Evolutionary conservation across 37 sponge, comb jelly and placozoan genomes (phyloP), one percentile per base, ranked within the genome.

Genomic region (Petrosia ficiformis): DNA sequence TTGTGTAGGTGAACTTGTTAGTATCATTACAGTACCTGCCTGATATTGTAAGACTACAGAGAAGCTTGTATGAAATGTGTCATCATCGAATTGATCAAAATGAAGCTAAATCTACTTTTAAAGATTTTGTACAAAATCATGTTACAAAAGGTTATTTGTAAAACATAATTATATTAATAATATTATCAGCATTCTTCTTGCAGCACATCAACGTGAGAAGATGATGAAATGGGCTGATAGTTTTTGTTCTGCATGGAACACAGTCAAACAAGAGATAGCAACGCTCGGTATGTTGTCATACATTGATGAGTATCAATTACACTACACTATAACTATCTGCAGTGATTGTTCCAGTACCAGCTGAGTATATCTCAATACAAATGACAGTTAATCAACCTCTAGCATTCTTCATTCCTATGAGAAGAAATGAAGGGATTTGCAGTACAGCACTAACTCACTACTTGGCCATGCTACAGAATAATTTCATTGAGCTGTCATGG

Each of bases 191-290:
- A n/a, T n/a, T n/a, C n/a, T n/a, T n/a, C 6, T 61, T n/a, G 6
- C 63, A 61, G 63, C 22, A 26, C 63, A 61, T n/a, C 14, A 61
- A 29, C 63, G 26, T n/a, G 25, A 61, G 22, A 11, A 61, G 28
- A 26, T 61, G 22, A 24, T 11, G 28, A 29, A 5, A 61, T 5
- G 6, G 63, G 63, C 28, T 61, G 28, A n/a, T 26, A 61, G 26
- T 29, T 61, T 61, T 29, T 61, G 63, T 61, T 8, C 5, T 61
- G 63, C 63, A n/a, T 61, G 63, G 63, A 61, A 61, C 63, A 11
- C 6, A 26, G 63, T 61, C 22, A 61, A n/a, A 61, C 14, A 61
- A 26, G 63, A 61, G 28, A 24, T 61, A 61, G 11, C 28, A n/a
- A 61, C 28, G 5, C n/a, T 61, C 14, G 6, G 63, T 61, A 61